Conservation (phyloP, 1,140 invertebrate genomes). For the Sipha flava region DNA sequence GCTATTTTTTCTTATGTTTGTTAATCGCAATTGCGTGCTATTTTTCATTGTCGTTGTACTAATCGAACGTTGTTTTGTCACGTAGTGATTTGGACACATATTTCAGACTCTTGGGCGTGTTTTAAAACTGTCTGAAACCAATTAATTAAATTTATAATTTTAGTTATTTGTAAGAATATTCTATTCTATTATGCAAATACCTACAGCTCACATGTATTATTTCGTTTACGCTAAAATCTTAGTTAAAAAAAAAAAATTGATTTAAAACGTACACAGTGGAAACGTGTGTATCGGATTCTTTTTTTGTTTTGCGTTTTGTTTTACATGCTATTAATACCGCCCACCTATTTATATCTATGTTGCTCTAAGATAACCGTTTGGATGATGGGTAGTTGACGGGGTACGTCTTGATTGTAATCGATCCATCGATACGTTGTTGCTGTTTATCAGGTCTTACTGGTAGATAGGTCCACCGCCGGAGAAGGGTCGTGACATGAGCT, state of each 20-base stretch:
- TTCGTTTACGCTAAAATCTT: too few relatives aligned
- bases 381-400: not conserved
- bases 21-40: slow-evolving; percentile 19
- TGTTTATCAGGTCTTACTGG: too few relatives aligned
- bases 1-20: not conserved
- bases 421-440: not conserved
- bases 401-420: not conserved
- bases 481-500: slow-evolving; percentile 13
- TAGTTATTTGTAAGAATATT: not conserved
- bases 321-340: not conserved
- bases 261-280: too few relatives aligned
- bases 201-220: too few relatives aligned
- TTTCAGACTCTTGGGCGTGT: not conserved
- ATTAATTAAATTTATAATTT: not conserved
- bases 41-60: not conserved
- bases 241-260: too few relatives aligned
- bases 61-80: slow-evolving; percentile 13
- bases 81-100: not conserved
- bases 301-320: not conserved
- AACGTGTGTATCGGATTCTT: not conserved
- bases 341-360: not conserved
- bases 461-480: not conserved
- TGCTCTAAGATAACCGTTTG: not conserved
- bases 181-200: too few relatives aligned
- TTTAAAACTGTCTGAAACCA: not conserved